Evolutionary conservation across 2,113 vertebrate species (phyloP).

Genomic region (Sorex araneus): DNA sequence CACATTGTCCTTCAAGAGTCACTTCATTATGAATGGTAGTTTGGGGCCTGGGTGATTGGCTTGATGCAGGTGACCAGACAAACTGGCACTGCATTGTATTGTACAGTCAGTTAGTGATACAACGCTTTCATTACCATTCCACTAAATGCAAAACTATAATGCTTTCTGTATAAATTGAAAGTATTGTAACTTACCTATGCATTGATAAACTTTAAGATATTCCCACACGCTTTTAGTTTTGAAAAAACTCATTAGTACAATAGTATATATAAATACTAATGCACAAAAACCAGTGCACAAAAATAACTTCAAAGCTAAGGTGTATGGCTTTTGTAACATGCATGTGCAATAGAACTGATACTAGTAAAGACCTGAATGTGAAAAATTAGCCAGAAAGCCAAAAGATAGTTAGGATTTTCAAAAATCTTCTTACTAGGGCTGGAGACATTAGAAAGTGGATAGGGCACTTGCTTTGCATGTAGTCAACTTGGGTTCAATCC

Average conservation of each 20-base stretch:
- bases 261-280: conserved; percentile 22
- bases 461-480: too few relatives aligned
- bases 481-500: too few relatives aligned
- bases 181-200: neutral
- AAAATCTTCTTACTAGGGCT: too few relatives aligned
- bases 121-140: neutral
- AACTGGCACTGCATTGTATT: rapidly evolving
- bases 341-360: neutral
- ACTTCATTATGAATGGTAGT: neutral
- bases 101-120: neutral
- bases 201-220: neutral
- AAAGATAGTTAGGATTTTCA: neutral
- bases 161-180: neutral
- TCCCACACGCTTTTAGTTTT: neutral
- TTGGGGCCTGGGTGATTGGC: conserved; percentile 12
- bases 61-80: conserved; percentile 37
- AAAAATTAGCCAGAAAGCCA: neutral
- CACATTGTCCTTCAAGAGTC: conserved; percentile 49
- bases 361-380: neutral
- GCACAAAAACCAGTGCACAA: neutral
- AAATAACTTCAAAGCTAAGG: neutral
- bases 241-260: neutral
- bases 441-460: too few relatives aligned
- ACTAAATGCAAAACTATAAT: neutral
- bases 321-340: neutral